Percentiles rank a stretch among this genome's conserved stretches.
phyloP scores from a whole-genome alignment of 2,113 vertebrate species.

The Mesoclemmys tuberculata region DNA sequence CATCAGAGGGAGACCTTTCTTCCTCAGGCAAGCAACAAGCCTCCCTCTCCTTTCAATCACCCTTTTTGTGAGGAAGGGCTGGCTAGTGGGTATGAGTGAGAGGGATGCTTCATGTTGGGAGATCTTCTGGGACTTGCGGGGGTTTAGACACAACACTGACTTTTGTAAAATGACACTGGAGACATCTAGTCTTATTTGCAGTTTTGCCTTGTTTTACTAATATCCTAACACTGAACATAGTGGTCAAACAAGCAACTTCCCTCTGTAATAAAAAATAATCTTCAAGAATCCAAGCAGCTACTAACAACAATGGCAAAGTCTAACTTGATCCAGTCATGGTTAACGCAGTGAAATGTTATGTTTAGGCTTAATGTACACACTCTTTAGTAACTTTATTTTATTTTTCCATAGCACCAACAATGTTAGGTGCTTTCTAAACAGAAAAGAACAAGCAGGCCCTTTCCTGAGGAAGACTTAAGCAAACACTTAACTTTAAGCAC shows the following conservation, averaged over 20 bases:
- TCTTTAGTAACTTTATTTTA: background rate
- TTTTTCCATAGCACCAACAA: background rate
- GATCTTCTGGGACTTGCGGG: background rate
- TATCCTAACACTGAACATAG: background rate
- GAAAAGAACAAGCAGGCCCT: background rate
- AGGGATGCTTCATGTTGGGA: background rate
- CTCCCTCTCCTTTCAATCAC: background rate
- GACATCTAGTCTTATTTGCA: background rate
- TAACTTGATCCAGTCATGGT: background rate
- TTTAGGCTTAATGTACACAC: background rate
- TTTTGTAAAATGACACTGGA: background rate
- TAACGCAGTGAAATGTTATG: background rate
- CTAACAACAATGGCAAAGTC: background rate
- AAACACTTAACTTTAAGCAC: background rate
- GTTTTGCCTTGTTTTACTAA: background rate
- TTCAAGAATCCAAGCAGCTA: background rate
- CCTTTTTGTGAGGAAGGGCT: slow-evolving; percentile 19
- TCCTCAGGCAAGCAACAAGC: slow-evolving; percentile 38
- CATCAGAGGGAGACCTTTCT: background rate
- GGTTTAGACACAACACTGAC: background rate
- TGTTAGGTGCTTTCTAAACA: background rate
- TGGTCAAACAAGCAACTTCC: background rate
- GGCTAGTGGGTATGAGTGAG: fast-evolving
- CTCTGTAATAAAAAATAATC: background rate
- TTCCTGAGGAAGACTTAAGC: background rate